These are phyloP conservation scores for Macroramphosus scolopax DNA, from an alignment of 2,797 vertebrate genomes.

Conservation along the genomic window DNA sequence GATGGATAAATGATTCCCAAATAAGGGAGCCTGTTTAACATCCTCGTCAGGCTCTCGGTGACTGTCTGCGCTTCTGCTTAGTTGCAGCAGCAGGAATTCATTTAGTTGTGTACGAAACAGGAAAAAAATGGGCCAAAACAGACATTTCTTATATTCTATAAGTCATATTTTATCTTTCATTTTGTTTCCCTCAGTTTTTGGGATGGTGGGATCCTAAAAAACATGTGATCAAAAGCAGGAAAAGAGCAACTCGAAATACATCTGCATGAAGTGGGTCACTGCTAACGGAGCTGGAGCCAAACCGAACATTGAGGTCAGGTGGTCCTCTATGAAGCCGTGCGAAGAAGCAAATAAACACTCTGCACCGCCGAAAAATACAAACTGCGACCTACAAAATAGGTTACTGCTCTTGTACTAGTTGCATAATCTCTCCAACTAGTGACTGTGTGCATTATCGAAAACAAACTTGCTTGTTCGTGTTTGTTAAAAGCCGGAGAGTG, in stretches of 20 bases:
- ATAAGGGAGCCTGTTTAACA: slow-evolving; percentile 55
- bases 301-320: slow-evolving; percentile 14
- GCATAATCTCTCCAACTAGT: slow-evolving; percentile 16
- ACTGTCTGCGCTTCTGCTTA: slow-evolving; percentile 39
- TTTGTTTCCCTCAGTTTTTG: slow-evolving; percentile 2
- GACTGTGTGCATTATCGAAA: slow-evolving; percentile 34
- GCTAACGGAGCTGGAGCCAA: slow-evolving; percentile 1
- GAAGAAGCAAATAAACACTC: slow-evolving; percentile 3
- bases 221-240: slow-evolving; percentile 2
- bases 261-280: neutral
- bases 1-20: slow-evolving; percentile 57
- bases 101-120: slow-evolving; percentile 44
- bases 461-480: slow-evolving; percentile 16
- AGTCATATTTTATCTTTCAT: slow-evolving; percentile 17
- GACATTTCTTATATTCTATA: neutral
- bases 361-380: neutral
- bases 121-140: slow-evolving; percentile 43
- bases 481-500: slow-evolving; percentile 35
- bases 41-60: slow-evolving; percentile 49
- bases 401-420: slow-evolving; percentile 11
- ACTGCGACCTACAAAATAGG: slow-evolving; percentile 7
- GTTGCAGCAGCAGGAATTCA: slow-evolving; percentile 33
- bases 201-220: neutral
- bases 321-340: slow-evolving; percentile 9
- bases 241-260: neutral